A percentile compares a stretch with the other conserved stretches of the same genome.
These are phyloP conservation scores for Aphelenchoides besseyi DNA, from an alignment of 1,140 invertebrate genomes.

Conservation along the genomic window DNA sequence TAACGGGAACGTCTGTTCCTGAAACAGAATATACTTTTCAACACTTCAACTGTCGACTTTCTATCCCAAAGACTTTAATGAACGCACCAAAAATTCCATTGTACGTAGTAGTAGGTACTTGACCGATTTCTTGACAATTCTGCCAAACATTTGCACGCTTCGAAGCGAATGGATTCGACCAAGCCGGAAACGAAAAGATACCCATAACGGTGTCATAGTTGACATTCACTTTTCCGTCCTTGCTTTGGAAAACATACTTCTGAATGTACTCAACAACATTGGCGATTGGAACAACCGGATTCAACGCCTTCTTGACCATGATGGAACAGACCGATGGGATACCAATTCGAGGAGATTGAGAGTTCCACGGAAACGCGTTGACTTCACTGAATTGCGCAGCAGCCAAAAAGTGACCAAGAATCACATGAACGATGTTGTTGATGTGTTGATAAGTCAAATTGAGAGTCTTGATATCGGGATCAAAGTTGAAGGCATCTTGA, in stretches of 20 bases:
- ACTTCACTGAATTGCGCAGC: conserved; percentile 28
- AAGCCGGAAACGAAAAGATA: background rate
- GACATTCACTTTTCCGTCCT: background rate
- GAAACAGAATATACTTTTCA: too few relatives aligned
- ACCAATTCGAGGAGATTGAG: too few relatives aligned
- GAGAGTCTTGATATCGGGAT: background rate
- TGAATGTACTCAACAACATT: background rate
- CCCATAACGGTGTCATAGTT: background rate
- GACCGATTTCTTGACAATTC: background rate
- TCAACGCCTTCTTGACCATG: background rate
- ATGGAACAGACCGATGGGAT: too few relatives aligned
- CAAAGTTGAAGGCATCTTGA: conserved; percentile 4
- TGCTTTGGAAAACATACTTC: background rate
- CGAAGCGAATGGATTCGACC: background rate
- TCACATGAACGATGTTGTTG: conserved; percentile 6
- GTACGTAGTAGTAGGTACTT: background rate
- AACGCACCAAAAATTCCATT: background rate
- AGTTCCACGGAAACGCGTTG: conserved; percentile 20
- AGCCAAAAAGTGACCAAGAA: conserved; percentile 15
- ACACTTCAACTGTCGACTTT: too few relatives aligned
- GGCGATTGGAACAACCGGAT: background rate
- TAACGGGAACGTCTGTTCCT: conserved; percentile 68
- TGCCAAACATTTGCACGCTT: background rate
- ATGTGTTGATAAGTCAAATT: conserved; percentile 17
- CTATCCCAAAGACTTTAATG: too few relatives aligned